Evolutionary conservation across 1,140 invertebrate genomes (phyloP).

Genomic region (Monochamus saltuarius): DNA sequence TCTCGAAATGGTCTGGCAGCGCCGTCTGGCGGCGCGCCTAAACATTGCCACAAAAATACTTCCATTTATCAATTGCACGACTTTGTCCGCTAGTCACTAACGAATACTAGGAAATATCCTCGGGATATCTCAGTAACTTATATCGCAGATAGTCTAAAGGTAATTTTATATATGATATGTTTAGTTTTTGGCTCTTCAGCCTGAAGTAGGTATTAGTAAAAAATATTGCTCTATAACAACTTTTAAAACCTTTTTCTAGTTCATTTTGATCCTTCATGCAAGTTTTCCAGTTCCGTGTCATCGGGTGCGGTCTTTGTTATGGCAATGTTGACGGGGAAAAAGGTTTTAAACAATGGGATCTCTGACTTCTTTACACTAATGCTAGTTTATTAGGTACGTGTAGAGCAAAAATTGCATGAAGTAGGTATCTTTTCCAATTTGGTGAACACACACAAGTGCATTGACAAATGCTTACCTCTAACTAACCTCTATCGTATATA

Average conservation of each 20-base stretch:
- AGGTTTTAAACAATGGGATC: not conserved
- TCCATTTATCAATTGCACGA: conserved; percentile 42
- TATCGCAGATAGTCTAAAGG: conserved; percentile 34
- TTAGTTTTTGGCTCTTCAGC: conserved; percentile 11
- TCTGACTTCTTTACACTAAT: not conserved
- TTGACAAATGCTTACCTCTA: conserved; percentile 30
- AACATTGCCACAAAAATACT: conserved; percentile 49
- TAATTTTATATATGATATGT: conserved; percentile 29
- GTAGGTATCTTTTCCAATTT: conserved; percentile 15
- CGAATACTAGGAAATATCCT: conserved; percentile 30
- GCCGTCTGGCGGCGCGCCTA: conserved; percentile 34
- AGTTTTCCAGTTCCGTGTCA: not conserved
- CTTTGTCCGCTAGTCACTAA: conserved; percentile 25
- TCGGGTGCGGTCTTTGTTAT: conserved; percentile 7
- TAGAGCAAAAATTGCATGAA: conserved; percentile 39
- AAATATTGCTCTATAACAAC: conserved; percentile 14
- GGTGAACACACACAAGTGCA: conserved; percentile 30
- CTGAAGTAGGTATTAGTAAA: conserved; percentile 13
- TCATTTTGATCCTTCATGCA: conserved; percentile 7
- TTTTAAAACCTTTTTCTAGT: conserved; percentile 10
- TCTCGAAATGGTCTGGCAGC: conserved; percentile 52
- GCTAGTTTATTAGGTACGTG: conserved; percentile 39
- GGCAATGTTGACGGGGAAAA: conserved; percentile 5
- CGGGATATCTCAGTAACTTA: conserved; percentile 30
- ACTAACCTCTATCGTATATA: conserved; percentile 7